These are phyloP conservation scores for Oppia nitens DNA, from an alignment of 1,140 invertebrate genomes.

Conservation along the genomic window DNA sequence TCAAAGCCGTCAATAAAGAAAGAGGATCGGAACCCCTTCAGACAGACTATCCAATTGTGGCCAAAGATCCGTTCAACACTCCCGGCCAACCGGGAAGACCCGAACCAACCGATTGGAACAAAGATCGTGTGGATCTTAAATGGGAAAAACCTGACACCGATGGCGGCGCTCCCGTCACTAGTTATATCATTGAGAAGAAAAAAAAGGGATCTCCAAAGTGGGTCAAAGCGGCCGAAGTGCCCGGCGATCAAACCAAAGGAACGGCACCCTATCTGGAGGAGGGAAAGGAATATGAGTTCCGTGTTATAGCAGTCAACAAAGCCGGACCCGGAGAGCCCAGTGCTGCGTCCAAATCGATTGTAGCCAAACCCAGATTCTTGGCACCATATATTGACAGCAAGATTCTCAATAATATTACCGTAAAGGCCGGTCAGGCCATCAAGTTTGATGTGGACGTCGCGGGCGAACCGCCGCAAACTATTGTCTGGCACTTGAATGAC, in stretches of 20 bases:
- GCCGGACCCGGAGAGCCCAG: no score
- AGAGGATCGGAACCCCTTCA: slow-evolving; percentile 83
- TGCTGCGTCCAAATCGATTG: slow-evolving; percentile 67
- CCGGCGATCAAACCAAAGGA: slow-evolving; percentile 56
- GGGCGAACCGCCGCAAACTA: slow-evolving; percentile 87
- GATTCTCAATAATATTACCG: slow-evolving; percentile 67
- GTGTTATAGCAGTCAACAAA: slow-evolving; percentile 71
- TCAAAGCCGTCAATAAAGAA: slow-evolving; percentile 94
- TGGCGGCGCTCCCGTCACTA: slow-evolving; percentile 68
- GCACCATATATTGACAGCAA: slow-evolving; percentile 53
- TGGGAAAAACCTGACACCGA: slow-evolving; percentile 64
- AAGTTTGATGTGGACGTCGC: slow-evolving; percentile 81
- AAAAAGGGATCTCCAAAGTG: slow-evolving; percentile 79
- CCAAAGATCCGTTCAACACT: slow-evolving; percentile 86
- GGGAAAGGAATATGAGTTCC: slow-evolving; percentile 75
- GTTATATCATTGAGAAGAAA: slow-evolving; percentile 78
- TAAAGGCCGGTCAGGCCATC: slow-evolving; percentile 77
- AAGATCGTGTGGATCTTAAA: slow-evolving; percentile 72
- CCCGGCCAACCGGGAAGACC: slow-evolving; percentile 77
- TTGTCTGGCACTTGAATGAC: slow-evolving; percentile 61
- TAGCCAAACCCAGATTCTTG: slow-evolving; percentile 90
- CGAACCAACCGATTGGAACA: slow-evolving; percentile 83
- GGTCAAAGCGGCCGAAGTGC: slow-evolving; percentile 72
- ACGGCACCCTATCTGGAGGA: slow-evolving; percentile 85
- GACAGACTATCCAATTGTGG: slow-evolving; percentile 69